Conservation (phyloP, 2,113 vertebrate genomes). For the Arenaria interpres region DNA sequence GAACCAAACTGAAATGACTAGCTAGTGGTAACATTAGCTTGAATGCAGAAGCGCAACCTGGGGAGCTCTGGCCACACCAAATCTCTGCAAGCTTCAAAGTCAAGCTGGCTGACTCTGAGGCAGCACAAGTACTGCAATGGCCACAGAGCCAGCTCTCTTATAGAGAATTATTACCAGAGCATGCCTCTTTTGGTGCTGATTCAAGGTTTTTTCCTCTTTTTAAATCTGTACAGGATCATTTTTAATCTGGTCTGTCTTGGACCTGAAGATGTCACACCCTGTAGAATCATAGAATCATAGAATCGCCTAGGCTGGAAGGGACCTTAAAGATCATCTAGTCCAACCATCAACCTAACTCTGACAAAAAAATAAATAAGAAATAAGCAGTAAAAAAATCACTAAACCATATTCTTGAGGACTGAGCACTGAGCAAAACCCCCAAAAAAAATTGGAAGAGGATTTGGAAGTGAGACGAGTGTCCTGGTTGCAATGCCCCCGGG, state of each 20-base stretch:
- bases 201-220: not conserved
- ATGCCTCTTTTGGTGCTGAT: not conserved
- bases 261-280: not conserved
- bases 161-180: not conserved
- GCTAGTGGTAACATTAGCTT: slow-evolving; percentile 63
- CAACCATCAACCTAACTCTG: too few species aligned
- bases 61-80: slow-evolving; percentile 54
- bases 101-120: not conserved
- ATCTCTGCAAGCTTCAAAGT: not conserved
- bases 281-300: too few species aligned
- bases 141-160: not conserved
- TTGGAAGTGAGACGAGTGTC: not conserved
- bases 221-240: not conserved
- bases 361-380: too few species aligned
- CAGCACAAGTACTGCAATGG: not conserved
- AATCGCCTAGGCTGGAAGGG: too few species aligned
- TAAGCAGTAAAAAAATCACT: too few species aligned
- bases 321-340: too few species aligned
- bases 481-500: not conserved
- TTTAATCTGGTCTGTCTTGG: not conserved
- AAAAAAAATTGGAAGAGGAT: not conserved
- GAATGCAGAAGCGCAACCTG: slow-evolving; percentile 60
- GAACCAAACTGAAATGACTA: slow-evolving; percentile 70
- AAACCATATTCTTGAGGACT: too few species aligned
- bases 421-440: not conserved